phyloP scores from a whole-genome alignment of 92 coral and sea anemone genomes.

The Epizoanthus ramosus region DNA sequence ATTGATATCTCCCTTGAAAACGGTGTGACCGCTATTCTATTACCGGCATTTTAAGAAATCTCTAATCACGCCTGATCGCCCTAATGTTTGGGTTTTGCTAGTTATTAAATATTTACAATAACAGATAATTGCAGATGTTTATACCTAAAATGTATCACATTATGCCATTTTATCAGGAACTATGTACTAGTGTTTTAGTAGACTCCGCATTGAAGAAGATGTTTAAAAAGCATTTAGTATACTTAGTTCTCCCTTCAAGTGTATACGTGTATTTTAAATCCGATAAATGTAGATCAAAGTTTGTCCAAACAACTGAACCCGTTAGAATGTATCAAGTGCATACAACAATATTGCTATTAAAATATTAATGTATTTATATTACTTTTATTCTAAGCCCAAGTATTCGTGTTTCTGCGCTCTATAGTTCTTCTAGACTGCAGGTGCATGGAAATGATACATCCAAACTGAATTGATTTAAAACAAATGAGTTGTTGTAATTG shows the following conservation, averaged over 20 bases:
- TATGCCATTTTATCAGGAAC: no score
- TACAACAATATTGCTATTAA: background rate
- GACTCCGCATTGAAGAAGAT: no score
- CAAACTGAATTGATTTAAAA: background rate
- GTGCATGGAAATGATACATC: background rate
- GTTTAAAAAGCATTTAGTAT: no score
- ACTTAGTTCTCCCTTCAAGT: no score
- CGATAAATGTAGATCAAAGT: background rate
- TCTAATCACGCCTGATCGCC: no score
- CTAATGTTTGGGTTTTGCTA: background rate
- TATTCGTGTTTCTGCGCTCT: background rate
- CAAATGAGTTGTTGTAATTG: background rate
- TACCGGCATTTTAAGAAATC: no score
- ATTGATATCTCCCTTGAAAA: no score
- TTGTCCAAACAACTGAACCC: background rate
- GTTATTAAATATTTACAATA: slow-evolving; percentile 16
- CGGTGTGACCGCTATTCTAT: no score
- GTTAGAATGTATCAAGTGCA: background rate
- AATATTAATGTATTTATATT: no score
- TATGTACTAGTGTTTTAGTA: no score
- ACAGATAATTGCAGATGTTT: background rate
- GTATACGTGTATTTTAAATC: background rate
- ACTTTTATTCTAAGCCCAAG: no score
- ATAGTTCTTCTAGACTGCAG: background rate
- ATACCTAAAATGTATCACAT: background rate